These are phyloP conservation scores for Chouioia cunea DNA, from an alignment of 2,888 invertebrate genomes.

Conservation along the genomic window DNA sequence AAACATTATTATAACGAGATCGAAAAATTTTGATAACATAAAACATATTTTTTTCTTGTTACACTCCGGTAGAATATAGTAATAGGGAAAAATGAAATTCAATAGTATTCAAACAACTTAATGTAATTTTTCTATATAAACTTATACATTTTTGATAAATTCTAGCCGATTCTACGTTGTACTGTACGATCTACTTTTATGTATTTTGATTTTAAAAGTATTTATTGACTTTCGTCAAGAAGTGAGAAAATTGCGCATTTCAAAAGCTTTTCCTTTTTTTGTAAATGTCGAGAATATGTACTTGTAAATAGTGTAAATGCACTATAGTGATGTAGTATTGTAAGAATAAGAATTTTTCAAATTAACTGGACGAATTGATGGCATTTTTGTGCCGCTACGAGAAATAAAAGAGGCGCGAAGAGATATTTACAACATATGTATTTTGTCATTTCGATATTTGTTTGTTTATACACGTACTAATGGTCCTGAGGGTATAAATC, in stretches of 20 bases:
- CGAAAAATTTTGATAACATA: neutral
- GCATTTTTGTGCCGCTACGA: constrained; percentile 31
- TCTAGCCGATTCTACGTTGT: no score
- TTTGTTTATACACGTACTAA: constrained; percentile 17
- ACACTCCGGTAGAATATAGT: no score
- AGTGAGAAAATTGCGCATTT: no score
- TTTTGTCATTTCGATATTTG: constrained; percentile 35
- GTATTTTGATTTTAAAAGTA: constrained; percentile 7
- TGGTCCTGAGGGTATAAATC: constrained; percentile 9
- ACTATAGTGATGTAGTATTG: constrained; percentile 53
- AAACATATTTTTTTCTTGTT: neutral
- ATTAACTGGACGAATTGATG: constrained; percentile 13
- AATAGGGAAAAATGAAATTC: no score
- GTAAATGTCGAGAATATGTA: constrained; percentile 25
- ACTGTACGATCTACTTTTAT: constrained; percentile 1
- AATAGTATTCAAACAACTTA: no score
- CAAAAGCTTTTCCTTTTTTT: constrained; percentile 13
- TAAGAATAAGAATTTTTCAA: constrained; percentile 43
- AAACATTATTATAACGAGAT: constrained; percentile 6
- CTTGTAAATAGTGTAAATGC: constrained; percentile 65
- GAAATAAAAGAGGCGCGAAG: constrained; percentile 11
- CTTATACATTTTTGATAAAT: no score
- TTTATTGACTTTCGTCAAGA: neutral
- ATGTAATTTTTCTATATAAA: no score
- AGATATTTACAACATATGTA: constrained; percentile 35